phyloP scores from a whole-genome alignment of 2,797 vertebrate species.

The Ispidina lecontei region DNA sequence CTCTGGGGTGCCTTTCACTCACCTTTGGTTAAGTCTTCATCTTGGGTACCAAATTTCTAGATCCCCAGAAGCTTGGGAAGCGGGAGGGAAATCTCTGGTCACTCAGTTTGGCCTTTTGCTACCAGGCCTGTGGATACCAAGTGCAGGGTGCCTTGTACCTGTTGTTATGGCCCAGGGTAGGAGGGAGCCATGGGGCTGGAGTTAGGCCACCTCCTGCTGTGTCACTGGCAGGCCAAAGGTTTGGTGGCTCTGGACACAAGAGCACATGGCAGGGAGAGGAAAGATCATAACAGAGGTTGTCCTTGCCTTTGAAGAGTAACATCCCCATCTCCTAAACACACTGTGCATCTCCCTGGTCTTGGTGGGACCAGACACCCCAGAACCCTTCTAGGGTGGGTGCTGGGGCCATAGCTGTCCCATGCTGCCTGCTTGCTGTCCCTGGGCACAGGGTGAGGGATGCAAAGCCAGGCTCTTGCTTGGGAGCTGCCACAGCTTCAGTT shows the following conservation, averaged over 20 bases:
- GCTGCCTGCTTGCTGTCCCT: background rate
- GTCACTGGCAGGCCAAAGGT: background rate
- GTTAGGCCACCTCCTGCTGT: background rate
- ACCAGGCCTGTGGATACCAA: background rate
- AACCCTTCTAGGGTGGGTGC: background rate
- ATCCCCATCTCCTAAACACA: background rate
- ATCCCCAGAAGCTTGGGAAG: background rate
- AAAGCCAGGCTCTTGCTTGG: accelerated
- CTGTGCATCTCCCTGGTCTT: accelerated
- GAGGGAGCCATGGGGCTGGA: background rate
- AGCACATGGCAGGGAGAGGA: background rate
- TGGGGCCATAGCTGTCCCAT: background rate
- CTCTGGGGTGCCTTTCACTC: background rate
- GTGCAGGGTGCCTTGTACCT: background rate
- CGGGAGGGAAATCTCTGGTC: background rate
- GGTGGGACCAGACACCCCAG: background rate
- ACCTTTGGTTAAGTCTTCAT: background rate
- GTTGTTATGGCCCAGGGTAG: background rate
- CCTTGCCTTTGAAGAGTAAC: background rate
- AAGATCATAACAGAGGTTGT: background rate
- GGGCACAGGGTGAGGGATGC: background rate
- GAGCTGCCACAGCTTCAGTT: background rate
- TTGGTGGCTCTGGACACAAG: background rate
- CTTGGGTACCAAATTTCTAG: background rate
- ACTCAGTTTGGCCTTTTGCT: accelerated